Percentiles rank a stretch among this genome's conserved stretches.
phyloP scores from a whole-genome alignment of 2,888 invertebrate genomes.

The Macrosiphum euphorbiae region DNA sequence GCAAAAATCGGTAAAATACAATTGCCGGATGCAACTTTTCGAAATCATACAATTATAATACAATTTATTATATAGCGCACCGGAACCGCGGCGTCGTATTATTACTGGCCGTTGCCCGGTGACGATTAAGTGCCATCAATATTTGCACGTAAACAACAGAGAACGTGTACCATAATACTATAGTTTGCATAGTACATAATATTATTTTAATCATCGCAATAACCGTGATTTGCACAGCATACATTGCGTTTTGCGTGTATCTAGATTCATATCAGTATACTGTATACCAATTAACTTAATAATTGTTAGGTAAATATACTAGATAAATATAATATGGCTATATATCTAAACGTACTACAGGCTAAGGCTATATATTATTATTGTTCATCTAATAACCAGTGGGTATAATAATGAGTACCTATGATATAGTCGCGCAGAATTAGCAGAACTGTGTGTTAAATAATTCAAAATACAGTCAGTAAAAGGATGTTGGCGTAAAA shows the following conservation, averaged over 20 bases:
- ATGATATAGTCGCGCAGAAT: neutral
- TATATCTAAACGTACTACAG: neutral
- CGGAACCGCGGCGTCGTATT: neutral
- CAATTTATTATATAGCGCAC: neutral
- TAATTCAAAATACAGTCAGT: neutral
- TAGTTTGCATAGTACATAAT: too few species aligned
- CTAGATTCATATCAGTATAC: too few species aligned
- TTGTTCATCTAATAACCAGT: neutral
- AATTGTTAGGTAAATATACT: neutral
- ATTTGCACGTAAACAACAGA: neutral
- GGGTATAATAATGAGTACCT: neutral
- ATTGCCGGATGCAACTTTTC: conserved; percentile 30
- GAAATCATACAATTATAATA: neutral
- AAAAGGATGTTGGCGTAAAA: neutral
- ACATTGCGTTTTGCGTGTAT: too few species aligned
- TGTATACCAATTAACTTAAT: too few species aligned
- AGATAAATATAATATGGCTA: neutral
- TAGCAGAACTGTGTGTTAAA: neutral
- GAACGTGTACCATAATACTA: too few species aligned
- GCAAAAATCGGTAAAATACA: neutral
- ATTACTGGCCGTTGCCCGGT: neutral
- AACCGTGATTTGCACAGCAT: too few species aligned
- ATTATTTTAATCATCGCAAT: too few species aligned
- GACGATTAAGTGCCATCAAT: neutral
- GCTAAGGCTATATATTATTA: neutral